phyloP scores from a whole-genome alignment of 2,797 vertebrate genomes.

The Crax fasciolata region DNA sequence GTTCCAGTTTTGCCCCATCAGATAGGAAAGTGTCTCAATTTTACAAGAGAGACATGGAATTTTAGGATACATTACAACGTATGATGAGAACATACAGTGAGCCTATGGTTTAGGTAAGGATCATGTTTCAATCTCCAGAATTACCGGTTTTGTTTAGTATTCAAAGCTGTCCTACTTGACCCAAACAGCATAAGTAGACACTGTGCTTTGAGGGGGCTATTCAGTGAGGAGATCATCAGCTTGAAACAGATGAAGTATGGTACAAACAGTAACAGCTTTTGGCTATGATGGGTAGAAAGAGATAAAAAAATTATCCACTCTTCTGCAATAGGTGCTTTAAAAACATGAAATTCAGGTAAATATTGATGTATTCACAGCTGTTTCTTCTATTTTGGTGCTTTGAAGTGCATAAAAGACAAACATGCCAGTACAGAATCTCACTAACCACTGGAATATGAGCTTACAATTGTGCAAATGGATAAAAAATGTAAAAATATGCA shows the following conservation, averaged over 20 bases:
- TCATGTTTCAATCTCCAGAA: not conserved
- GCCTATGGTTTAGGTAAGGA: slow-evolving; percentile 2
- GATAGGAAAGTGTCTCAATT: slow-evolving; percentile 42
- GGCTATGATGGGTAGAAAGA: not conserved
- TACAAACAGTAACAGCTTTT: not conserved
- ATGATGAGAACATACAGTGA: slow-evolving; percentile 14
- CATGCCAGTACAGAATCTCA: not conserved
- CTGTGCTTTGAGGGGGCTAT: rapidly evolving
- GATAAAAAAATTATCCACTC: not conserved
- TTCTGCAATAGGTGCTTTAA: not conserved
- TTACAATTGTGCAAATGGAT: not conserved
- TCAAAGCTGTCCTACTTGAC: not conserved
- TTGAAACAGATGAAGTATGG: not conserved
- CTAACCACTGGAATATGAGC: not conserved
- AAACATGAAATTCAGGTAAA: not conserved
- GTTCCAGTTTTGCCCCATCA: slow-evolving; percentile 17
- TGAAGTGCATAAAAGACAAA: not conserved
- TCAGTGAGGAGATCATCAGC: not conserved
- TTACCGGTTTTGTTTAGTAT: not conserved
- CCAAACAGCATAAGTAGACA: not conserved
- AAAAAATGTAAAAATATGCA: rapidly evolving
- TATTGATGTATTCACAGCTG: not conserved
- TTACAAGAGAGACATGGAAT: not conserved
- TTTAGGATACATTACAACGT: slow-evolving; percentile 35
- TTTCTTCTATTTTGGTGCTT: not conserved